Conservation (phyloP, 2,888 invertebrate species). For the Epinotia demarniana region DNA sequence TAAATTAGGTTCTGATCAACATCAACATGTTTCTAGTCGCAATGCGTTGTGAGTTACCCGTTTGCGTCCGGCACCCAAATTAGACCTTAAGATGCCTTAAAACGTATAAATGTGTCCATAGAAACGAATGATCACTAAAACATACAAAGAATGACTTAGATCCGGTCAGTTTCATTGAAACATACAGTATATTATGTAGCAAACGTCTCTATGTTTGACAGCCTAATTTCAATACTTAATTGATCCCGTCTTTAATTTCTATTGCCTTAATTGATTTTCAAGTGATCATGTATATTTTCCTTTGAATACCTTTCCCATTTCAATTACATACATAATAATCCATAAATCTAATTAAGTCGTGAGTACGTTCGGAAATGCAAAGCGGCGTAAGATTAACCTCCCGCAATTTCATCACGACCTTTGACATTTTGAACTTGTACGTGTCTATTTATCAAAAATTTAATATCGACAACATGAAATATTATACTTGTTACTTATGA, state of each 20-base stretch:
- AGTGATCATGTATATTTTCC: not conserved
- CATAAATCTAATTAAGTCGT: conserved; percentile 5
- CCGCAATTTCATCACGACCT: conserved; percentile 22
- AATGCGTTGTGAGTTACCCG: not conserved
- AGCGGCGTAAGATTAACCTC: conserved; percentile 15
- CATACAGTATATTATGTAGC: not conserved
- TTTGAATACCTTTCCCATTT: not conserved
- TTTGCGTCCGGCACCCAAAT: not conserved
- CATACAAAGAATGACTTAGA: no score
- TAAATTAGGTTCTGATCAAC: no score
- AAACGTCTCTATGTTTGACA: not conserved
- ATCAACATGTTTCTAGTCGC: no score
- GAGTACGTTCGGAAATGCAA: not conserved
- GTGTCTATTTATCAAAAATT: conserved; percentile 34
- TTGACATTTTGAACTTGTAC: conserved; percentile 24
- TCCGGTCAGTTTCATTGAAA: no score
- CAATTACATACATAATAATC: not conserved
- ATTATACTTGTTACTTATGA: conserved; percentile 36
- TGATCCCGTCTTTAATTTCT: not conserved
- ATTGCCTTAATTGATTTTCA: not conserved
- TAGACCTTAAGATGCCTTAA: not conserved
- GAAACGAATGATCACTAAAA: no score
- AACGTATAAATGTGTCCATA: not conserved
- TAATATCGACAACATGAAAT: conserved; percentile 37
- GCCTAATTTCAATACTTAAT: not conserved